Evolutionary conservation across 2,797 vertebrate species (phyloP).

Genomic region (Acanthiza pusilla): DNA sequence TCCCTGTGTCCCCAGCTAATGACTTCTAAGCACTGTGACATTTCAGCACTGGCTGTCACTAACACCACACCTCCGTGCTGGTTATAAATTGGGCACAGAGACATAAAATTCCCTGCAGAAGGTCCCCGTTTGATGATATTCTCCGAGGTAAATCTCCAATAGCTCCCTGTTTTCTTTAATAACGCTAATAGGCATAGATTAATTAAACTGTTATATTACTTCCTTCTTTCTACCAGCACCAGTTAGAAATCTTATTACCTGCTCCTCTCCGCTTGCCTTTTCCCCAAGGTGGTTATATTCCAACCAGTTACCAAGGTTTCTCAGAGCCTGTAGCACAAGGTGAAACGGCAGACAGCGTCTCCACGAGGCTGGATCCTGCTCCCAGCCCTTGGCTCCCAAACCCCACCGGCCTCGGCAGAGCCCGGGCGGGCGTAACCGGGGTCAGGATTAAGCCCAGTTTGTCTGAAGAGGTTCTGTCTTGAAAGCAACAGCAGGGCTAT

Average conservation of each 20-base stretch:
- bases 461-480: slow-evolving; percentile 58
- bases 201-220: slow-evolving; percentile 52
- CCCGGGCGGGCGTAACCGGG: not conserved
- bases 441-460: slow-evolving; percentile 26
- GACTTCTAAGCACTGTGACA: slow-evolving; percentile 74
- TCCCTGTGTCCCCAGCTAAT: slow-evolving; percentile 69
- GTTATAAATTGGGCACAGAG: slow-evolving; percentile 65
- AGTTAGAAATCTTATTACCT: slow-evolving; percentile 52
- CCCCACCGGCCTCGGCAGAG: not conserved
- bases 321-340: slow-evolving; percentile 24
- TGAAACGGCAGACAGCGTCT: not conserved
- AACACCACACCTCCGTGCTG: slow-evolving; percentile 59
- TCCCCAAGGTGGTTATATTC: slow-evolving; percentile 37
- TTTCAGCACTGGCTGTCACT: slow-evolving; percentile 65
- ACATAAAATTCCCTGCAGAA: slow-evolving; percentile 53
- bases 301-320: slow-evolving; percentile 60
- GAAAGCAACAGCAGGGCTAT: slow-evolving; percentile 66
- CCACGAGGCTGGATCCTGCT: not conserved
- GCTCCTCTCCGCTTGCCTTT: slow-evolving; percentile 14
- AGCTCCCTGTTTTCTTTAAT: slow-evolving; percentile 56
- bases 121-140: slow-evolving; percentile 54
- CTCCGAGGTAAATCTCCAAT: slow-evolving; percentile 45
- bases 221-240: slow-evolving; percentile 22
- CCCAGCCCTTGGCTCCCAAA: not conserved
- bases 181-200: slow-evolving; percentile 37